phyloP scores from a whole-genome alignment of 2,888 invertebrate species.

The Dyspetes luteomarginatus region DNA sequence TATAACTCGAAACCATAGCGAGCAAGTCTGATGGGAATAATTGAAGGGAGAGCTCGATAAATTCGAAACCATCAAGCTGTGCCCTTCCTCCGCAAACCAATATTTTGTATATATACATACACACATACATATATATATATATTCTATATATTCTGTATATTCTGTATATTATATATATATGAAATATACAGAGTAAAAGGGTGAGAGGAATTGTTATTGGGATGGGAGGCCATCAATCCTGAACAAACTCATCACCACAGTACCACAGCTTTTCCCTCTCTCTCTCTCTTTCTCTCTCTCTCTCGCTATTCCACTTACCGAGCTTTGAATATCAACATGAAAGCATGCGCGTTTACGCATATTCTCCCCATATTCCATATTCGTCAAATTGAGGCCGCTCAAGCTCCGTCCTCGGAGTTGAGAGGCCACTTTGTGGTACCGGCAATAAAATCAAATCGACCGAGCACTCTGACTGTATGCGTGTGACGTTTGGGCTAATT shows the following conservation, averaged over 20 bases:
- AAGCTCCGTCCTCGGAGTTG: not conserved
- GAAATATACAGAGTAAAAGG: constrained; percentile 11
- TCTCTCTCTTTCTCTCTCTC: not conserved
- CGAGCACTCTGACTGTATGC: not conserved
- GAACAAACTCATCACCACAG: constrained; percentile 58
- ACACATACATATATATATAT: not conserved
- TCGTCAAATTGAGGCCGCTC: too few species aligned
- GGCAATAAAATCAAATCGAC: constrained; percentile 59
- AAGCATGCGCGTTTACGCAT: constrained; percentile 40
- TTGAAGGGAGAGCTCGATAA: constrained; percentile 58
- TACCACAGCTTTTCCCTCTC: constrained; percentile 47
- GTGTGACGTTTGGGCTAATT: constrained; percentile 66
- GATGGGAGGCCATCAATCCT: constrained; percentile 62
- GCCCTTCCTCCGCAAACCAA: constrained; percentile 60
- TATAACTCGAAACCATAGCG: constrained; percentile 19
- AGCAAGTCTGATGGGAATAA: constrained; percentile 47
- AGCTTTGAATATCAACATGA: constrained; percentile 51
- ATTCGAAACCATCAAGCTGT: constrained; percentile 50
- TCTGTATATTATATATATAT: too few species aligned
- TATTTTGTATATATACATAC: constrained; percentile 33
- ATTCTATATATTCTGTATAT: too few species aligned
- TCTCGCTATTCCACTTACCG: not conserved
- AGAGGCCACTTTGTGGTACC: constrained; percentile 49
- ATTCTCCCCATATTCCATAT: too few species aligned
- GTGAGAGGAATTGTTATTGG: constrained; percentile 55